phyloP scores from a whole-genome alignment of 2,888 invertebrate genomes.

The Metacarcinus magister region DNA sequence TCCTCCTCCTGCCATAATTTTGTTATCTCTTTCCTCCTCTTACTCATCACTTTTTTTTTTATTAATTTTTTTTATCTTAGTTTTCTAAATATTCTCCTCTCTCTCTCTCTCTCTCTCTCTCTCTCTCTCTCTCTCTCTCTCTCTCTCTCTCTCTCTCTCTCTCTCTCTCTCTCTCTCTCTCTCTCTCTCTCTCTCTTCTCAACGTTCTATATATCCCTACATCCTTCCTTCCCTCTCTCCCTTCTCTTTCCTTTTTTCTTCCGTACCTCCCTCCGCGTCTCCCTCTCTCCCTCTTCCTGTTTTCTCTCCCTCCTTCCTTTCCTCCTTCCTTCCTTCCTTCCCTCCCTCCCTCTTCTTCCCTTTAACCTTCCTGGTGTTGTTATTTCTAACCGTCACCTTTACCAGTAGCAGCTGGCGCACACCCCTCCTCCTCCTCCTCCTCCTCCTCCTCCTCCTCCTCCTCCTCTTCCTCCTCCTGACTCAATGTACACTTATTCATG shows the following conservation, averaged over 20 bases:
- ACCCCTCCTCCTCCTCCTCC: slow-evolving; percentile 5
- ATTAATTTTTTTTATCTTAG: neutral
- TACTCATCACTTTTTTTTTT: neutral
- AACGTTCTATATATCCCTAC: too few relatives aligned
- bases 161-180: neutral
- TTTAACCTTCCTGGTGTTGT: slow-evolving; percentile 32
- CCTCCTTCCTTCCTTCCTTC: neutral
- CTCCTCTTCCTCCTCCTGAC: slow-evolving; percentile 22
- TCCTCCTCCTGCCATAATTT: neutral
- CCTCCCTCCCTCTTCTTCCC: neutral
- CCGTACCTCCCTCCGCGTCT: neutral
- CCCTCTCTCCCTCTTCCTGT: neutral
- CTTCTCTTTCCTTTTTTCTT: neutral
- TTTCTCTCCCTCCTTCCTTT: neutral
- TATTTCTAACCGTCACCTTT: slow-evolving; percentile 45
- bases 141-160: too few relatives aligned
- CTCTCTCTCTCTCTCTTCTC: neutral
- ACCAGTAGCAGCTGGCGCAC: neutral
- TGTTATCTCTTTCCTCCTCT: neutral
- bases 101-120: neutral
- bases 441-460: slow-evolving; percentile 42
- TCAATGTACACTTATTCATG: slow-evolving; percentile 4
- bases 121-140: neutral
- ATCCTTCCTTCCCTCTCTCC: neutral
- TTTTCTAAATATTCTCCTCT: neutral